A percentile compares a stretch with the other conserved stretches of the same genome.
Conservation (phyloP, 2,888 invertebrate species). For the Molorchus minor region DNA sequence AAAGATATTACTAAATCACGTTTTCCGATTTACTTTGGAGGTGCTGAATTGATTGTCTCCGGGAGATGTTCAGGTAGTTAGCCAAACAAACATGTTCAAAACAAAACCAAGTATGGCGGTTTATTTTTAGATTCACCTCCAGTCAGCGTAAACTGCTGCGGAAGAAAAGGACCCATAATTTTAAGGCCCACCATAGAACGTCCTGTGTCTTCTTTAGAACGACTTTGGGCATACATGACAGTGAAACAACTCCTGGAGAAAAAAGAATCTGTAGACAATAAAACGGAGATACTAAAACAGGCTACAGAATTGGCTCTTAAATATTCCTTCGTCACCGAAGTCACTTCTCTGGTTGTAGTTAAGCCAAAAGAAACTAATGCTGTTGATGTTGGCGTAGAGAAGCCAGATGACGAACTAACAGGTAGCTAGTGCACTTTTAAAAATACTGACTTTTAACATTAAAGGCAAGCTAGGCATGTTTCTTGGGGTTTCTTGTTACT, state of each 20-base stretch:
- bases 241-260: constrained; percentile 70
- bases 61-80: constrained; percentile 59
- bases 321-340: constrained; percentile 69
- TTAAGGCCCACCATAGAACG: constrained; percentile 41
- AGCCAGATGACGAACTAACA: too few relatives aligned
- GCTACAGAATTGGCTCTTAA: constrained; percentile 68
- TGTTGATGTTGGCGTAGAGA: too few relatives aligned
- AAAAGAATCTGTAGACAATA: constrained; percentile 38
- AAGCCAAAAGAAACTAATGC: constrained; percentile 66
- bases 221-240: constrained; percentile 71
- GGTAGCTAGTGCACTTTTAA: too few relatives aligned
- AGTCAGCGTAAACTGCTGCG: constrained; percentile 12
- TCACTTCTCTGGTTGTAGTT: constrained; percentile 74
- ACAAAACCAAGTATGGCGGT: too few relatives aligned
- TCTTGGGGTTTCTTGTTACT: too few relatives aligned
- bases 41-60: constrained; percentile 72
- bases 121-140: neutral
- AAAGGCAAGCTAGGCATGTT: too few relatives aligned
- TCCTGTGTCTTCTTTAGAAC: constrained; percentile 47
- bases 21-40: constrained; percentile 70
- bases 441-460: too few relatives aligned
- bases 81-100: too few relatives aligned
- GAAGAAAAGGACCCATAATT: constrained; percentile 45
- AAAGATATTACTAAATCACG: constrained; percentile 64
- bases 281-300: constrained; percentile 61